Percentiles rank a stretch among this genome's conserved stretches.
Conservation (phyloP, 2,797 vertebrate species). For the Hippoglossus hippoglossus region DNA sequence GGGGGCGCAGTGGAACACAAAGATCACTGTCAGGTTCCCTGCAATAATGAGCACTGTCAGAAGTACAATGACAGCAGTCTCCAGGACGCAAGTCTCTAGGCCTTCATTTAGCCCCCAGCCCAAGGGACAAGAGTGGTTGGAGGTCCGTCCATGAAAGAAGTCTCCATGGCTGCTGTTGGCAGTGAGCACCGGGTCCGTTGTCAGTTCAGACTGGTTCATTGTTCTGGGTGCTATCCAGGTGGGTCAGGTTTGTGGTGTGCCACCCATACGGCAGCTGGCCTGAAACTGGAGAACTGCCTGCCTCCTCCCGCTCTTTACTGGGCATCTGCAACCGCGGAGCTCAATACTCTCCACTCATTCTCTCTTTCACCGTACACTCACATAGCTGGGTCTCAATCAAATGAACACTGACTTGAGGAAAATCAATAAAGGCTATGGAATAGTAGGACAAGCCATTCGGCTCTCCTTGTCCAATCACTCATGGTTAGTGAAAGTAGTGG, state of each 20-base stretch:
- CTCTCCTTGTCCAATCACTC: conserved; percentile 74
- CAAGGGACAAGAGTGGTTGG: conserved; percentile 94
- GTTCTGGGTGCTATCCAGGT: conserved; percentile 77
- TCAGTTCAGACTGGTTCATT: conserved; percentile 92
- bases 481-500: conserved; percentile 72
- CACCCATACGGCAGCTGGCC: conserved; percentile 63
- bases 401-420: conserved; percentile 79
- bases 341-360: conserved; percentile 67
- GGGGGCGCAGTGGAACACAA: conserved; percentile 98
- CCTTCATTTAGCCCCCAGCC: conserved; percentile 92
- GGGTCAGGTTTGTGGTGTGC: conserved; percentile 59
- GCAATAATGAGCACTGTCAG: conserved; percentile 95
- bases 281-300: conserved; percentile 64
- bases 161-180: conserved; percentile 85
- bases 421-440: conserved; percentile 76
- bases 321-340: conserved; percentile 65
- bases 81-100: conserved; percentile 92
- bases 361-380: conserved; percentile 79
- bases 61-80: conserved; percentile 94
- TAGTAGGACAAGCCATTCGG: conserved; percentile 59
- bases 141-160: conserved; percentile 78
- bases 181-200: conserved; percentile 84
- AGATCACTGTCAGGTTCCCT: conserved; percentile 97
- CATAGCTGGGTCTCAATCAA: conserved; percentile 84
- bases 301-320: conserved; percentile 26